Percentiles rank a stretch among this genome's conserved stretches.
Conservation (phyloP, 1,140 invertebrate genomes). For the Drosophila auraria region DNA sequence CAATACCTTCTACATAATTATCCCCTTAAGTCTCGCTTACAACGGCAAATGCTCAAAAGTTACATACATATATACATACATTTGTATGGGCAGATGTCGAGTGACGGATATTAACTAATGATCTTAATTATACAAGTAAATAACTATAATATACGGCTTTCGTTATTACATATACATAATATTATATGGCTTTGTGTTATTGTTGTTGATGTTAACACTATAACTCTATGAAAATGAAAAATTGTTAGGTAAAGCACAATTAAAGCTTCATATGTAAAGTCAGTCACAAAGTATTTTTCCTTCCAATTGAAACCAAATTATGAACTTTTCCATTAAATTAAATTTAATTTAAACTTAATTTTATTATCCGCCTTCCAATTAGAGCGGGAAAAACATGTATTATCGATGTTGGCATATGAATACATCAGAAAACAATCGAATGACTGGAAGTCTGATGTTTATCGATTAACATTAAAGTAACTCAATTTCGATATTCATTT, state of each 20-base stretch:
- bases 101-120: conserved; percentile 32
- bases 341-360: not conserved
- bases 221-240: conserved; percentile 38
- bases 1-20: conserved; percentile 25
- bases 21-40: conserved; percentile 17
- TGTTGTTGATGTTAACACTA: conserved; percentile 49
- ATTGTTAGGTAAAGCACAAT: conserved; percentile 44
- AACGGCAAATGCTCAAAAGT: conserved; percentile 36
- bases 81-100: conserved; percentile 23
- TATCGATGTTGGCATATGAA: not conserved
- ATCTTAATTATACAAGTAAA: conserved; percentile 34
- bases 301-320: conserved; percentile 22
- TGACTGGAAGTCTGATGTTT: too few relatives aligned
- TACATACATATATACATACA: conserved; percentile 28
- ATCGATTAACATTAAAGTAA: not conserved
- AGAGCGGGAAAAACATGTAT: not conserved
- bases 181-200: conserved; percentile 35
- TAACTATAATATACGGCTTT: conserved; percentile 41
- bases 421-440: not conserved
- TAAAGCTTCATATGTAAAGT: conserved; percentile 41
- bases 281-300: conserved; percentile 45
- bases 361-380: not conserved
- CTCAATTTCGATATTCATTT: not conserved
- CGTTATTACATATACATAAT: conserved; percentile 27
- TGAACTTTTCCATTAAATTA: conserved; percentile 4